Base-by-base conservation (phyloP, 1,140 invertebrate genomes). In the Heliconius melpomene region DNA sequence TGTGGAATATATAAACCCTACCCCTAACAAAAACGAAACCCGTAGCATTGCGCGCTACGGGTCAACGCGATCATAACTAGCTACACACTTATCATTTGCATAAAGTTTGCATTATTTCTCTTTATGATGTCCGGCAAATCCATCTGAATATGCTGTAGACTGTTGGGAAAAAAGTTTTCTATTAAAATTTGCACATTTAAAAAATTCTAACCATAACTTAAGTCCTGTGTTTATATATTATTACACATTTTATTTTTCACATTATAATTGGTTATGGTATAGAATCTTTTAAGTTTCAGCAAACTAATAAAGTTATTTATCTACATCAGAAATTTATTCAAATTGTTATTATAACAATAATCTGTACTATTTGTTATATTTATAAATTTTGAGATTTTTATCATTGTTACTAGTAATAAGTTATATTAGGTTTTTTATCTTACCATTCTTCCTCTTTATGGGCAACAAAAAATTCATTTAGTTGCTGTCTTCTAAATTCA, bases 391-490 rank as follows among this genome's bases (percentile, higher is more conserved):
- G 16, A 52, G 18, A 20, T 52, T 52, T 7, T 7, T 52, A 20
- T 20, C 18, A 20, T 20, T 52, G 50, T 52, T 29, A 66, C 60
- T 66, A 29, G 60, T 16, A 66, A 66, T 8, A 13, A 66, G 23
- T 26, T 7, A 2, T 66, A 23, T 26, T 13, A 66, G 5, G 60
- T 23, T 66, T 66, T 29, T 38, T 52, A 40, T 74, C 91, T 86
- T 88, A 99, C 99, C 99, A 99, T 97, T 99, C 99, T 94, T 99
- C 99, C 91, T 99, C 99, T 95, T 99, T 99, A 95, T 99, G 99
- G 75, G 92, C 92, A 87, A 99, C 97, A 95, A 99, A 99, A 95
- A 99, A 99, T 94, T 99, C 99, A 94, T 99, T 99, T 29, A 99
- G 96, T 91, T 99, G 99, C 92, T 99, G 98, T 75, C 98, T 96